A percentile compares a stretch with the other conserved stretches of the same genome.
Conservation (phyloP, 2,888 invertebrate species). For the Andrena trimmerana region DNA sequence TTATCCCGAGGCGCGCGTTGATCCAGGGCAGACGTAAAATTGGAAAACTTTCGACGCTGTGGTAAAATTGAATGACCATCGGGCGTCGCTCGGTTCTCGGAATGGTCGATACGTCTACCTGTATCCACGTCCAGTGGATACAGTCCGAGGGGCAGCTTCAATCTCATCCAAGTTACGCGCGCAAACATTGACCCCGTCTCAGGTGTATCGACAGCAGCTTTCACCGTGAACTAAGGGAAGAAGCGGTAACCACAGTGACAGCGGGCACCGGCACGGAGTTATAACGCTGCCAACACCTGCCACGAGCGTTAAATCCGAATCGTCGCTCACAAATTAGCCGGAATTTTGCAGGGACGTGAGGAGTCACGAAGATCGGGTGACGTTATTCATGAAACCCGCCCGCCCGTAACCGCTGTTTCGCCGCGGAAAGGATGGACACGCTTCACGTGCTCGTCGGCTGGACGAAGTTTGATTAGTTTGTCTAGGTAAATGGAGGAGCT, state of each 20-base stretch:
- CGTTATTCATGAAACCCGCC: background rate
- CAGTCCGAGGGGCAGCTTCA: conserved; percentile 26
- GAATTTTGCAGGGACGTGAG: background rate
- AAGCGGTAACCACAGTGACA: background rate
- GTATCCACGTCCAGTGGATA: conserved; percentile 19
- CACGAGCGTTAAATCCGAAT: background rate
- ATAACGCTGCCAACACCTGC: conserved; percentile 5
- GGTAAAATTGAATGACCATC: conserved; percentile 54
- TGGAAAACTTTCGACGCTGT: conserved; percentile 50
- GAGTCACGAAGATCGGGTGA: background rate
- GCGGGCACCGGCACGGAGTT: background rate
- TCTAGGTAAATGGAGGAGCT: conserved; percentile 36
- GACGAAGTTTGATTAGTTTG: conserved; percentile 56
- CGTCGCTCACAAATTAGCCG: background rate
- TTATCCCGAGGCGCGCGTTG: conserved; percentile 6
- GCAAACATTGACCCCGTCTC: conserved; percentile 54
- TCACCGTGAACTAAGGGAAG: background rate
- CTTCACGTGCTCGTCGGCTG: background rate
- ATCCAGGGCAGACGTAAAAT: conserved; percentile 33
- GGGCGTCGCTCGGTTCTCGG: conserved; percentile 6
- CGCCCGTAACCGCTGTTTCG: background rate
- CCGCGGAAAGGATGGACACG: conserved; percentile 13
- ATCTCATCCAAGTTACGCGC: conserved; percentile 54
- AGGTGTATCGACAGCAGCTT: conserved; percentile 24
- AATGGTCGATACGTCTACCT: conserved; percentile 8